phyloP scores from a whole-genome alignment of 2,888 invertebrate species.

The Margaritifera margaritifera region DNA sequence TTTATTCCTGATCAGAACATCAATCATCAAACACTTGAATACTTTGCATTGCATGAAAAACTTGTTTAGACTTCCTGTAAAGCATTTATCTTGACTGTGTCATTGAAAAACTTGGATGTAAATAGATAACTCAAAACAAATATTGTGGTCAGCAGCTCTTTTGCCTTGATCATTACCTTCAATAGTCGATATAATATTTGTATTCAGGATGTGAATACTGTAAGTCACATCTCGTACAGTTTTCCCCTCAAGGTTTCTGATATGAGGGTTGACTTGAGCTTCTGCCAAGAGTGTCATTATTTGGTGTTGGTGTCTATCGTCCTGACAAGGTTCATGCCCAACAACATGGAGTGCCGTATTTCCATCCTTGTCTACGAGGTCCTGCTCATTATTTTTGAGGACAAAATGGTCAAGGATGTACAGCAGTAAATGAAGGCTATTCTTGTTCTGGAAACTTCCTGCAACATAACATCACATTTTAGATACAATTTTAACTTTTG shows the following conservation, averaged over 20 bases:
- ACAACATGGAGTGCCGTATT: conserved; percentile 50
- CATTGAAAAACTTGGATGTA: no score
- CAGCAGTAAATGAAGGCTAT: conserved; percentile 16
- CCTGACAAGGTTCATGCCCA: conserved; percentile 8
- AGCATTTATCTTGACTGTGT: no score
- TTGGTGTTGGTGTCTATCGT: conserved; percentile 3
- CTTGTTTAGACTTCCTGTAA: no score
- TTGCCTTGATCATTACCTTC: no score
- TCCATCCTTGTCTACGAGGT: conserved; percentile 40
- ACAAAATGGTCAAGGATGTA: conserved; percentile 26
- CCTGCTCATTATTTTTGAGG: conserved; percentile 22
- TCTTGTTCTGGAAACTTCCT: not conserved
- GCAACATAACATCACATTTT: not conserved
- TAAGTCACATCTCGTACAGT: conserved; percentile 9
- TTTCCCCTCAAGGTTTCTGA: conserved; percentile 31
- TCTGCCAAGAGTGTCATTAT: conserved; percentile 34
- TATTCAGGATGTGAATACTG: no score
- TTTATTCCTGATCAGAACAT: no score
- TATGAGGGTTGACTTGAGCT: conserved; percentile 29
- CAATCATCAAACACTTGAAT: no score
- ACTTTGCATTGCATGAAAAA: no score
- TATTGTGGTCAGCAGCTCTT: no score
- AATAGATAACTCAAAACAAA: no score
- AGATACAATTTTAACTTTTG: not conserved
- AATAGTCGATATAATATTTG: no score